These are phyloP conservation scores for Echinarachnius parma DNA, from an alignment of 53 echinoderm and acorn worm species.

Conservation along the genomic window DNA sequence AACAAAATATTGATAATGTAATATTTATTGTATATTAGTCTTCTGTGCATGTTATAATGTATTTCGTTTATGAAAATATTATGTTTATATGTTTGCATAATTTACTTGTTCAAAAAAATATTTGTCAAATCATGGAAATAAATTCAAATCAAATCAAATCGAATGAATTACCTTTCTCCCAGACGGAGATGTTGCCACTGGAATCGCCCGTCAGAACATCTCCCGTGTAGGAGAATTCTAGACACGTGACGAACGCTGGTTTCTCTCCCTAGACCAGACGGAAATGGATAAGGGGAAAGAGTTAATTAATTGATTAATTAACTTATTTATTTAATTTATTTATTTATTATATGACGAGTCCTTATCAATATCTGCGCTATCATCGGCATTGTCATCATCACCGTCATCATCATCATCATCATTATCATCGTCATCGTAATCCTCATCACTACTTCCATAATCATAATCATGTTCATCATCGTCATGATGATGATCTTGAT, in stretches of 20 bases:
- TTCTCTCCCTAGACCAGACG: slow-evolving; percentile 54
- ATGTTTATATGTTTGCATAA: too few relatives aligned
- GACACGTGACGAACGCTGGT: slow-evolving; percentile 75
- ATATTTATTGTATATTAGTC: too few relatives aligned
- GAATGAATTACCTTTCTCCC: slow-evolving; percentile 99
- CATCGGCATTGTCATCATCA: not conserved
- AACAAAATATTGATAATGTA: too few relatives aligned
- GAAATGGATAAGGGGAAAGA: not conserved
- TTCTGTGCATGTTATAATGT: too few relatives aligned
- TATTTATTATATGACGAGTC: not conserved
- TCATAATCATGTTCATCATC: too few relatives aligned
- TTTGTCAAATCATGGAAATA: too few relatives aligned
- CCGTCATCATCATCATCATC: not conserved
- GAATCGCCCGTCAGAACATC: slow-evolving; percentile 90
- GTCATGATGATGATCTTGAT: not conserved
- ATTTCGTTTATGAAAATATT: too few relatives aligned
- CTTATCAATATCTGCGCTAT: not conserved
- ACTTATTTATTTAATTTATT: not conserved
- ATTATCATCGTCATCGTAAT: not conserved
- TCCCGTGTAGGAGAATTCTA: slow-evolving; percentile 84
- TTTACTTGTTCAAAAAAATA: too few relatives aligned
- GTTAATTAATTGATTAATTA: not conserved
- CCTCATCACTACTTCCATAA: not conserved
- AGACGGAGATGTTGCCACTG: slow-evolving; percentile 74
- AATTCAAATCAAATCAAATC: too few relatives aligned